A percentile compares a stretch with the other conserved stretches of the same genome.
Evolutionary conservation across 2,113 vertebrate species (phyloP).

Genomic region (Grammomys surdaster): DNA sequence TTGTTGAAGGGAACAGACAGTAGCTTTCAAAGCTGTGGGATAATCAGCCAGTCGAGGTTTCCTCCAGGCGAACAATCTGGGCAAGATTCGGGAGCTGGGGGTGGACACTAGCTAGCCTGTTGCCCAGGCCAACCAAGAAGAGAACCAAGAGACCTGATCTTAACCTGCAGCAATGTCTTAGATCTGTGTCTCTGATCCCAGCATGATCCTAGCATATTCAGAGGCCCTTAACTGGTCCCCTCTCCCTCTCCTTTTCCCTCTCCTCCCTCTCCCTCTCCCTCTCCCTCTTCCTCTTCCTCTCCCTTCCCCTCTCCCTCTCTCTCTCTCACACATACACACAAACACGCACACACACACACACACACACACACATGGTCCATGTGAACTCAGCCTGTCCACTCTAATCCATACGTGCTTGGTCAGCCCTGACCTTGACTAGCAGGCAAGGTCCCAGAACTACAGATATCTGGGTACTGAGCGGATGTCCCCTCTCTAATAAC

Average conservation of each 20-base stretch:
- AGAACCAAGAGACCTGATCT: constrained; percentile 43
- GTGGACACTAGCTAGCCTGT: constrained; percentile 38
- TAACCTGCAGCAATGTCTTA: background rate
- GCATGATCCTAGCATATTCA: background rate
- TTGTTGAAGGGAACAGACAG: constrained; percentile 57
- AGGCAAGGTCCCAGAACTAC: background rate
- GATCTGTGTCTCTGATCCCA: background rate
- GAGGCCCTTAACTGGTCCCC: background rate
- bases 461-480: background rate
- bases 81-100: constrained; percentile 29
- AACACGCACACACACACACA: background rate
- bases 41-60: constrained; percentile 67
- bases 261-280: background rate
- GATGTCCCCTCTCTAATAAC: background rate
- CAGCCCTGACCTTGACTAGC: background rate
- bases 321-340: background rate
- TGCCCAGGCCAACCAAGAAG: background rate
- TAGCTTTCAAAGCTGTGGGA: constrained; percentile 69
- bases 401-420: background rate
- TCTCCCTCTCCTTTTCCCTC: background rate
- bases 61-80: constrained; percentile 41
- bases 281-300: too few relatives aligned
- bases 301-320: background rate
- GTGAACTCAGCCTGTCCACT: background rate
- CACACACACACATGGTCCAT: background rate